Percentiles rank a stretch among this genome's conserved stretches.
Evolutionary conservation across 1,140 invertebrate species (phyloP).

Genomic region (Philotrypesis tridentata): DNA sequence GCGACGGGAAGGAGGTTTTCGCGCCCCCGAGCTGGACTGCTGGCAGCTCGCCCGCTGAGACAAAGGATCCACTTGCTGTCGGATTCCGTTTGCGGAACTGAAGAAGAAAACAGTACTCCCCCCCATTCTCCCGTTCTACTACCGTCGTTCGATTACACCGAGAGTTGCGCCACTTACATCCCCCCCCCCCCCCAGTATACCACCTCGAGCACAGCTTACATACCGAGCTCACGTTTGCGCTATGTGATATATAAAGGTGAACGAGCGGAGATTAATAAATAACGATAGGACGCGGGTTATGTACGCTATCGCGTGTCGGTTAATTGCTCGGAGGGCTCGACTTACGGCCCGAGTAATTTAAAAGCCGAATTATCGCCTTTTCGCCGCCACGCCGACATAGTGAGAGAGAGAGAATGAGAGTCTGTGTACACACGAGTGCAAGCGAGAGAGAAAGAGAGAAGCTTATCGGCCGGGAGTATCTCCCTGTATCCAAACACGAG

Average conservation of each 20-base stretch:
- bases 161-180: background rate
- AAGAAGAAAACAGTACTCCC: conserved; percentile 44
- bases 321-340: background rate
- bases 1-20: conserved; percentile 59
- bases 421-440: background rate
- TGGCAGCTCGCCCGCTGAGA: conserved; percentile 58
- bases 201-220: too few species aligned
- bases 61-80: conserved; percentile 53
- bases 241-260: too few species aligned
- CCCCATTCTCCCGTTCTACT: too few species aligned
- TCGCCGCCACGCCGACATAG: background rate
- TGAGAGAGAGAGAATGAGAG: background rate
- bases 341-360: background rate
- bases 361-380: background rate
- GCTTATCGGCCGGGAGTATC: background rate
- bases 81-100: conserved; percentile 20
- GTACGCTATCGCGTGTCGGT: background rate
- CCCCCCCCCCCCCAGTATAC: too few species aligned
- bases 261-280: background rate
- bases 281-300: background rate
- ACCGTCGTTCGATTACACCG: conserved; percentile 7
- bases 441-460: background rate
- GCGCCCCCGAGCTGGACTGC: conserved; percentile 50
- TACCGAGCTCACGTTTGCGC: too few species aligned
- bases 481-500: background rate